Conservation (phyloP, 2,113 vertebrate species). For the Nycticebus coucang region DNA sequence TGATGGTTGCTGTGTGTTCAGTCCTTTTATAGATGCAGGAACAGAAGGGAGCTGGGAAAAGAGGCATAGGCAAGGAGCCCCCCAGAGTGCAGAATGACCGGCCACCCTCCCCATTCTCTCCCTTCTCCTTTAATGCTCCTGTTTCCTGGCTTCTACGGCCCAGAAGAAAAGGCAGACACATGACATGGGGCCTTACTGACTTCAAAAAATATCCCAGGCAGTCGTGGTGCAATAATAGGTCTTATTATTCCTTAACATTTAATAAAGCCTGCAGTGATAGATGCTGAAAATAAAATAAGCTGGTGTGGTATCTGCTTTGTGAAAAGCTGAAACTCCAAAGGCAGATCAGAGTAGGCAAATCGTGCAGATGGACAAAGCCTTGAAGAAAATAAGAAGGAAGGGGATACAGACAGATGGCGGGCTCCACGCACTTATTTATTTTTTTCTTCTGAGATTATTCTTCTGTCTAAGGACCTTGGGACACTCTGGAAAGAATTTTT, state of each 20-base stretch:
- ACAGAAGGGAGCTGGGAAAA: not conserved
- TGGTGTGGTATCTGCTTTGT: not conserved
- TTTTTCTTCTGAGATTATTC: not conserved
- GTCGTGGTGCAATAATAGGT: not conserved
- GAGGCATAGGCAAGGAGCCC: no score
- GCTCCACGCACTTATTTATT: accelerated
- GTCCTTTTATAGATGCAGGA: not conserved
- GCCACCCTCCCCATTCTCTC: not conserved
- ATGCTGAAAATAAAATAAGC: not conserved
- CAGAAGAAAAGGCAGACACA: not conserved
- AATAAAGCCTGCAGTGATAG: not conserved
- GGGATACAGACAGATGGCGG: not conserved
- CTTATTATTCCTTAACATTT: not conserved
- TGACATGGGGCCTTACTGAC: not conserved
- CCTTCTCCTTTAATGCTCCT: not conserved
- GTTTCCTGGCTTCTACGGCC: not conserved
- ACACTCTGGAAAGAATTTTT: not conserved
- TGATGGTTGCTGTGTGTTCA: not conserved
- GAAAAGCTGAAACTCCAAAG: slow-evolving; percentile 24
- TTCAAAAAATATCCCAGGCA: not conserved
- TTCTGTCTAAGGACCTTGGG: not conserved
- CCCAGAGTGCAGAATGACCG: not conserved
- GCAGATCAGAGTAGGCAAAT: not conserved
- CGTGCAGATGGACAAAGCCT: not conserved
- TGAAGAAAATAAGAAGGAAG: not conserved